A percentile compares a stretch with the other conserved stretches of the same genome.
Conservation (phyloP, 2,113 vertebrate species). For the Stigmatopora nigra region DNA sequence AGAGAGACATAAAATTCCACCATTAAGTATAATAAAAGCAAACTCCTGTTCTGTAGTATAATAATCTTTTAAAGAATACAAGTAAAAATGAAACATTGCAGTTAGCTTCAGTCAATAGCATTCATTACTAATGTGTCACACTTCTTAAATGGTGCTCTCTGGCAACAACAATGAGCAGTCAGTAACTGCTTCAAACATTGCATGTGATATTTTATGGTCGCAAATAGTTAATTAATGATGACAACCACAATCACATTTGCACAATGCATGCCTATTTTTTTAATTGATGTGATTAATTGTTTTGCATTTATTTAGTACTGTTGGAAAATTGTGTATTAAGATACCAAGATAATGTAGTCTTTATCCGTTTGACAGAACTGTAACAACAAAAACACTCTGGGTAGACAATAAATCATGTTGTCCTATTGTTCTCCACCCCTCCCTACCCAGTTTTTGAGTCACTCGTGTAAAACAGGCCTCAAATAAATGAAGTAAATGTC, state of each 20-base stretch:
- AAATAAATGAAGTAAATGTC: not conserved
- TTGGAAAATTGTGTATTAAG: not conserved
- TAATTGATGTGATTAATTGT: not conserved
- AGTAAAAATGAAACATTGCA: not conserved
- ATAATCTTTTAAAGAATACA: not conserved
- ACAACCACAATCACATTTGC: not conserved
- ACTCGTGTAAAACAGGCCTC: not conserved
- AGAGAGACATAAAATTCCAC: not conserved
- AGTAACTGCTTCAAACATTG: not conserved
- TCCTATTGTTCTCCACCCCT: not conserved
- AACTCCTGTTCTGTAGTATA: not conserved
- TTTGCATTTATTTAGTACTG: not conserved
- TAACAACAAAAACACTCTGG: constrained; percentile 4
- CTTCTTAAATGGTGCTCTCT: not conserved
- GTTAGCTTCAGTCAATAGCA: not conserved
- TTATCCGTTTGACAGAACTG: not conserved
- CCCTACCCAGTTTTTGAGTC: not conserved
- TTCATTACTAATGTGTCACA: constrained; percentile 6
- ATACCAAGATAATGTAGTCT: not conserved
- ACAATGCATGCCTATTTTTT: not conserved
- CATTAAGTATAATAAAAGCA: constrained; percentile 1
- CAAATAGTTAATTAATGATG: not conserved
- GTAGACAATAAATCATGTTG: constrained; percentile 11
- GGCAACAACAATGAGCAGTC: not conserved
- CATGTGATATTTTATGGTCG: not conserved